These are phyloP conservation scores for Ophioninae sp. DNA, from an alignment of 2,888 invertebrate genomes.

Conservation along the genomic window DNA sequence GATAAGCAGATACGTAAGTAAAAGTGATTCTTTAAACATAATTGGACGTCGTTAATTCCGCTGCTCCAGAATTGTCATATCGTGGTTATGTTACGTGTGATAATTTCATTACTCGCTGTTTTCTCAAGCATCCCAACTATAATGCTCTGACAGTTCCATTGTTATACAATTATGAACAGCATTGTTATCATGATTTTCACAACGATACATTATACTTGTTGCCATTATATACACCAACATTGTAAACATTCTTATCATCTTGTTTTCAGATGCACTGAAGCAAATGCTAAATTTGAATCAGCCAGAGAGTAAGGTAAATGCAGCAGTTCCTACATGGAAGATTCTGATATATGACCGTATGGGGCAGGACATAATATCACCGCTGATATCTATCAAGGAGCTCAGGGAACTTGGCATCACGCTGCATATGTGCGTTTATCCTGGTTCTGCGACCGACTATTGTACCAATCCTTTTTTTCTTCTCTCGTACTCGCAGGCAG, in stretches of 20 bases:
- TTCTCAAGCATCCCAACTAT: not conserved
- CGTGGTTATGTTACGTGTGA: constrained; percentile 34
- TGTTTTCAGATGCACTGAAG: constrained; percentile 89
- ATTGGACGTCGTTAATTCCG: constrained; percentile 13
- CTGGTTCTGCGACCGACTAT: not conserved
- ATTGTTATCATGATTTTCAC: not conserved
- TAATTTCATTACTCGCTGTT: not conserved
- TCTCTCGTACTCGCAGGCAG: constrained; percentile 83
- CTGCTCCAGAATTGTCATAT: not conserved
- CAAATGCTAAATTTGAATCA: constrained; percentile 98
- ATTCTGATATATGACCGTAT: constrained; percentile 97
- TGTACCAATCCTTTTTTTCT: not conserved
- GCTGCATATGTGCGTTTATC: constrained; percentile 90
- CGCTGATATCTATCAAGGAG: constrained; percentile 97
- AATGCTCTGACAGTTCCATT: not conserved
- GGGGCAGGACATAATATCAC: constrained; percentile 99
- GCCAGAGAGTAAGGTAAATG: constrained; percentile 88
- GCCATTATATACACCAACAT: not conserved
- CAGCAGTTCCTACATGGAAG: constrained; percentile 97
- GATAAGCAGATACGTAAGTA: constrained; percentile 88
- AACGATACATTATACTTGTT: not conserved
- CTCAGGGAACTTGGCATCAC: constrained; percentile 98
- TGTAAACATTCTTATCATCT: not conserved
- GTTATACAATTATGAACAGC: not conserved
- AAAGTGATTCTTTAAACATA: constrained; percentile 12